These are phyloP conservation scores for Agonopterix heracliana DNA, from an alignment of 2,888 invertebrate species.

Conservation along the genomic window DNA sequence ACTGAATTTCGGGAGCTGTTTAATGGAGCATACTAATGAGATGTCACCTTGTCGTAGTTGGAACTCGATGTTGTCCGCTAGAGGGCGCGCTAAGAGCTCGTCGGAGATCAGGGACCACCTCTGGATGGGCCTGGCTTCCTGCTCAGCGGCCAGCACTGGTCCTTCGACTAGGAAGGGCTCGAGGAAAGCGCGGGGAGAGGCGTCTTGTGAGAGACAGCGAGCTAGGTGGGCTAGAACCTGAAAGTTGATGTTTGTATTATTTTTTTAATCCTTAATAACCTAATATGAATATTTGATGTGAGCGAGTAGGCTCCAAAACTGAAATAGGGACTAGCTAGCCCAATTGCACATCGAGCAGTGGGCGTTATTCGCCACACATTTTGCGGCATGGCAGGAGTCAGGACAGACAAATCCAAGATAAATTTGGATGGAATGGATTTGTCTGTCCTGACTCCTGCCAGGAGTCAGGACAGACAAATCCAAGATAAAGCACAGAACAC, in stretches of 20 bases:
- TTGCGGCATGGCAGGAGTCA: too few species aligned
- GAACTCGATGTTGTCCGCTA: conserved; percentile 90
- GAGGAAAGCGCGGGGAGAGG: conserved; percentile 95
- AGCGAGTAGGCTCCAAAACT: too few species aligned
- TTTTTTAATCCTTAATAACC: too few species aligned
- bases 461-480: too few species aligned
- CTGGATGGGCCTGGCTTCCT: conserved; percentile 87
- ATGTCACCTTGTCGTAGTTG: conserved; percentile 95
- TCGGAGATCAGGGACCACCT: conserved; percentile 98
- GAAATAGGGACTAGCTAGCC: too few species aligned
- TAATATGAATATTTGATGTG: too few species aligned
- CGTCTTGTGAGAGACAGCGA: conserved; percentile 93
- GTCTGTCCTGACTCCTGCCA: too few species aligned
- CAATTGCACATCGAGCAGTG: too few species aligned
- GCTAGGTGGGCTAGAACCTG: conserved; percentile 90
- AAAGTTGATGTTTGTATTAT: conserved; percentile 2
- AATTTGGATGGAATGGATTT: too few species aligned
- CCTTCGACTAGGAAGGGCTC: conserved; percentile 93
- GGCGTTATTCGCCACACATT: too few species aligned
- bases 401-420: too few species aligned
- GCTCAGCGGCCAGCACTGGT: conserved; percentile 90
- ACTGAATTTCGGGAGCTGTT: conserved; percentile 93
- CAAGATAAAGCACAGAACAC: too few species aligned
- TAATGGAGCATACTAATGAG: conserved; percentile 90
- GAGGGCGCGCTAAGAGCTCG: conserved; percentile 89